Base-by-base conservation (phyloP, 2,888 invertebrate species). In the Chouioia cunea region DNA sequence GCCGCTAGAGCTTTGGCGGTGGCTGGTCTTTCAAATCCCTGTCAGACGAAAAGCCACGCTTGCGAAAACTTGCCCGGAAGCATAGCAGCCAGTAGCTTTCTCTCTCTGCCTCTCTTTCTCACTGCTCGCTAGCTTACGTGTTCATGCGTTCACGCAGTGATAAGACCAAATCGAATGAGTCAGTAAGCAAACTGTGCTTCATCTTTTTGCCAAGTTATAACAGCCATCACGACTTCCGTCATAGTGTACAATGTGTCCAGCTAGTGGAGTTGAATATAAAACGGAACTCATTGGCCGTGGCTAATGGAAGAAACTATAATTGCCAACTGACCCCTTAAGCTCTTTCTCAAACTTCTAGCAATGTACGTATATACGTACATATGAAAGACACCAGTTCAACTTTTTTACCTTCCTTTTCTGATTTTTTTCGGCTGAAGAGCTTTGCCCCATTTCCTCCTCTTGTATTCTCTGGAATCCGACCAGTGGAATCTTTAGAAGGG, bases 301-400 rank as follows among this genome's bases (percentile, higher is more conserved):
- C 20, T 62, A 62, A 62, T 62, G 62, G 62, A 62, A 62, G 50
- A 50, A 62, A 62, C 62, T 62, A 50, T 62, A 62, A 62, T 62
- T 62, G 62, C 62, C 52, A 43, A 27, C 20, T 14, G 47, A n/a
- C 60, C 59, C 48, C 52, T 62, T 22, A 43, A 50, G 62, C 62
- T 22, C 52, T 50, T 62, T 36, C 60, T 62, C 27, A 62, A 62
- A 52, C 62, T 52, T 43, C 22, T 18, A 43, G 43, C 43, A 18
- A 18, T 14, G 18, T 43, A 16, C 47, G 47, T 36, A 15, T 59
- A 23, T 23, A 15, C 58, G 46, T 20, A 18, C 57, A 16, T 12
- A 52, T 62, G 50, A 62, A 62, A 62, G 50, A 36, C 52, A n/a
- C 50, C 3, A 15, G 27, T n/a, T 20, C 2, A 20, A 16, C 62